phyloP scores from a whole-genome alignment of 1,140 invertebrate species.

The Drosophila gunungcola region DNA sequence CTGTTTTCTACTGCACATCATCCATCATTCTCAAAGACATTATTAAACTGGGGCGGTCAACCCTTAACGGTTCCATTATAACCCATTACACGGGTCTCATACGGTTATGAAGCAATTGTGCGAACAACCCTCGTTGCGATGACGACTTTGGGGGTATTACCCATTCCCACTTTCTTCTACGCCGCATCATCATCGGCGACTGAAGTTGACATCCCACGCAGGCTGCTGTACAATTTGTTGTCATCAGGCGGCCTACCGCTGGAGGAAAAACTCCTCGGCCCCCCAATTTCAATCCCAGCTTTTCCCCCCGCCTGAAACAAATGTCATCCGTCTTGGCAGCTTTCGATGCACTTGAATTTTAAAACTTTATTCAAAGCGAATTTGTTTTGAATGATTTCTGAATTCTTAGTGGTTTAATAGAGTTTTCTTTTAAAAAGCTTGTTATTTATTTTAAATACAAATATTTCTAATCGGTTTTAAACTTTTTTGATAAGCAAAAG shows the following conservation, averaged over 20 bases:
- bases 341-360: slow-evolving; percentile 20
- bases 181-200: slow-evolving; percentile 38
- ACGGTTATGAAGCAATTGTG: slow-evolving; percentile 40
- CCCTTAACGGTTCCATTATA: slow-evolving; percentile 35
- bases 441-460: no score
- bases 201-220: slow-evolving; percentile 55
- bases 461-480: background rate
- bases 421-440: background rate
- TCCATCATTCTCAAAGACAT: slow-evolving; percentile 47
- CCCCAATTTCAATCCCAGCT: slow-evolving; percentile 13
- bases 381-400: no score
- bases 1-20: slow-evolving; percentile 39
- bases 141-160: slow-evolving; percentile 33
- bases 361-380: no score
- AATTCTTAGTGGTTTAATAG: background rate
- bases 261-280: background rate
- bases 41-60: slow-evolving; percentile 43
- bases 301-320: slow-evolving; percentile 53
- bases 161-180: background rate
- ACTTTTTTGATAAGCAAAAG: no score
- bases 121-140: slow-evolving; percentile 60
- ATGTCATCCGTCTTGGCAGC: slow-evolving; percentile 65
- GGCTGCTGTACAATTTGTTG: slow-evolving; percentile 55
- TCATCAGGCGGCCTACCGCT: slow-evolving; percentile 46
- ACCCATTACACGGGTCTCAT: slow-evolving; percentile 41